These are phyloP conservation scores for Clusia tigrina DNA, from an alignment of 2,888 invertebrate species.

Conservation along the genomic window DNA sequence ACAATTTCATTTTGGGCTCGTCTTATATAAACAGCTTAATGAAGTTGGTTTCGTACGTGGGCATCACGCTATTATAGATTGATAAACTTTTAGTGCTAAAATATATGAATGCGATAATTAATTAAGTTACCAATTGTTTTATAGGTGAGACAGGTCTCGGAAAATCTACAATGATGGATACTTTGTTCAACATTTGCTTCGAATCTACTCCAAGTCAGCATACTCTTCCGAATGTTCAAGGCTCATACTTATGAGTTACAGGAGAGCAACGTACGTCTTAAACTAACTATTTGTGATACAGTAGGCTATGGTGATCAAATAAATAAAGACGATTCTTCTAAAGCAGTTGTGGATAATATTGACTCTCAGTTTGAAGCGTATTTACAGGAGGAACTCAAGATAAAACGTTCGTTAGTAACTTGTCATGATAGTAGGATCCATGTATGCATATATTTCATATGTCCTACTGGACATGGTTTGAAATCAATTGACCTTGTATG, in stretches of 20 bases:
- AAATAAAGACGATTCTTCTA: conserved; percentile 98
- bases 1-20: too few relatives aligned
- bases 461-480: conserved; percentile 91
- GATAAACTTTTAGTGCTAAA: too few relatives aligned
- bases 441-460: conserved; percentile 97
- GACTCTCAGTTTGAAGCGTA: conserved; percentile 98
- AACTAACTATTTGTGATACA: conserved; percentile 96
- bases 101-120: too few relatives aligned
- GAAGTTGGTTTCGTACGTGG: too few relatives aligned
- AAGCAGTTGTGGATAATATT: conserved; percentile 97
- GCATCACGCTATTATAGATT: too few relatives aligned
- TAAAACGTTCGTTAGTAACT: conserved; percentile 86
- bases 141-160: conserved; percentile 99
- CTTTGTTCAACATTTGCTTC: conserved; percentile 97
- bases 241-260: conserved; percentile 95
- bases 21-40: too few relatives aligned
- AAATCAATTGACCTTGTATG: conserved; percentile 98
- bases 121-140: too few relatives aligned
- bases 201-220: conserved; percentile 95
- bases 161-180: conserved; percentile 98
- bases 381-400: conserved; percentile 98
- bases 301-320: conserved; percentile 99
- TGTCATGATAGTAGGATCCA: conserved; percentile 97
- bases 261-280: conserved; percentile 89
- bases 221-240: conserved; percentile 93